A percentile compares a stretch with the other conserved stretches of the same genome.
These are phyloP conservation scores for Phymorhynchus buccinoides DNA, from an alignment of 1,140 invertebrate species.

Conservation along the genomic window DNA sequence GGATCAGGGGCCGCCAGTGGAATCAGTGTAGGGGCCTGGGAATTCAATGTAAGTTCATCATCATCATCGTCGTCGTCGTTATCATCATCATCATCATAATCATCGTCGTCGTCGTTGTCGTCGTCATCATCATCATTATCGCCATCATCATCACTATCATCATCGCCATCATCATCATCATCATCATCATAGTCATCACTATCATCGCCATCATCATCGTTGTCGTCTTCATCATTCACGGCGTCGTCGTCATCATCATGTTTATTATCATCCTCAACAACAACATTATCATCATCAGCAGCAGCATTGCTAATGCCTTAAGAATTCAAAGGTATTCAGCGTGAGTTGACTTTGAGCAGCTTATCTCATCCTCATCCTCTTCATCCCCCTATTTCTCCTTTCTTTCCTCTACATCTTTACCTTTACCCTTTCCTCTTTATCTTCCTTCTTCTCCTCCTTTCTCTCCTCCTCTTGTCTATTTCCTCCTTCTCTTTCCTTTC, in stretches of 20 bases:
- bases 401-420: background rate
- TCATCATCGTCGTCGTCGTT: background rate
- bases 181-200: too few relatives aligned
- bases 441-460: background rate
- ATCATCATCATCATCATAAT: too few relatives aligned
- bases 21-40: constrained; percentile 77
- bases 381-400: too few relatives aligned
- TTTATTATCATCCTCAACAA: background rate
- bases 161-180: too few relatives aligned
- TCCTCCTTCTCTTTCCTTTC: background rate
- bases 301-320: background rate
- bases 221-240: background rate
- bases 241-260: background rate
- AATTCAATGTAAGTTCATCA: constrained; percentile 75
- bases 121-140: background rate
- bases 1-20: constrained; percentile 75
- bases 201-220: background rate
- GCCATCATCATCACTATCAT: background rate
- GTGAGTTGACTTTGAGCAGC: too few relatives aligned
- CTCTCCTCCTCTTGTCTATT: too few relatives aligned
- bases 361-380: background rate
- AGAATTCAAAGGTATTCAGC: too few relatives aligned
- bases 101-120: background rate
- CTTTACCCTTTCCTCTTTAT: background rate
- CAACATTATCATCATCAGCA: background rate